These are phyloP conservation scores for Alsophila aescularia DNA, from an alignment of 2,888 invertebrate species.

Conservation along the genomic window DNA sequence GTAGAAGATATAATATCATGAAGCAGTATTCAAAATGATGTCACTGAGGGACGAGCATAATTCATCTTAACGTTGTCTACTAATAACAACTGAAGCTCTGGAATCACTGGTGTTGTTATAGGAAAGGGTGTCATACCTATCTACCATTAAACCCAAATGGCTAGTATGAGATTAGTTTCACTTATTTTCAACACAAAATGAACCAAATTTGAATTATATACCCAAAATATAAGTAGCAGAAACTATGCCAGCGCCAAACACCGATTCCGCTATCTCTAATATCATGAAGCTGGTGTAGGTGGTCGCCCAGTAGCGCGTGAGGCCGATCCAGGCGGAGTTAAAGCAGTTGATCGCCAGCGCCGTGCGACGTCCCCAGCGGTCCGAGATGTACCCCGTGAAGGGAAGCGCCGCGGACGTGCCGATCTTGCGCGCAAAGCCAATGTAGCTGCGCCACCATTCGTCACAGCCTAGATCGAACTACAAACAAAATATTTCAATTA, in stretches of 20 bases:
- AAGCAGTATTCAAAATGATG: no score
- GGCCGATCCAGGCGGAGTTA: slow-evolving; percentile 86
- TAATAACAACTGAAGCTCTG: no score
- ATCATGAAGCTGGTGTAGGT: slow-evolving; percentile 87
- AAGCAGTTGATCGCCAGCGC: slow-evolving; percentile 84
- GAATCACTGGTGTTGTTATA: no score
- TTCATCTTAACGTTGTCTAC: no score
- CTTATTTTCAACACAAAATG: no score
- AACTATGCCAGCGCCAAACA: slow-evolving; percentile 87
- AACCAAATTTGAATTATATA: no score
- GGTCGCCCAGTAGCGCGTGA: slow-evolving; percentile 82
- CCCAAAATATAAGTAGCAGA: slow-evolving; percentile 88
- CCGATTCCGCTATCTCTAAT: slow-evolving; percentile 88
- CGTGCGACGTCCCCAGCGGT: slow-evolving; percentile 87
- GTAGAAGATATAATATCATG: no score
- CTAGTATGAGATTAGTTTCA: no score
- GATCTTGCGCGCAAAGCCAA: slow-evolving; percentile 88
- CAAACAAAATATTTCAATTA: background rate
- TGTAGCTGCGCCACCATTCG: slow-evolving; percentile 88
- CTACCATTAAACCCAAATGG: no score
- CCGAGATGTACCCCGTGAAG: slow-evolving; percentile 88
- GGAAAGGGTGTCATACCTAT: no score
- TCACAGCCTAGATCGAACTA: slow-evolving; percentile 87
- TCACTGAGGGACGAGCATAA: no score
- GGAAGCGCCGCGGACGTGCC: slow-evolving; percentile 88